These are phyloP conservation scores for Temnothorax nylanderi DNA, from an alignment of 1,140 invertebrate species.

Conservation along the genomic window DNA sequence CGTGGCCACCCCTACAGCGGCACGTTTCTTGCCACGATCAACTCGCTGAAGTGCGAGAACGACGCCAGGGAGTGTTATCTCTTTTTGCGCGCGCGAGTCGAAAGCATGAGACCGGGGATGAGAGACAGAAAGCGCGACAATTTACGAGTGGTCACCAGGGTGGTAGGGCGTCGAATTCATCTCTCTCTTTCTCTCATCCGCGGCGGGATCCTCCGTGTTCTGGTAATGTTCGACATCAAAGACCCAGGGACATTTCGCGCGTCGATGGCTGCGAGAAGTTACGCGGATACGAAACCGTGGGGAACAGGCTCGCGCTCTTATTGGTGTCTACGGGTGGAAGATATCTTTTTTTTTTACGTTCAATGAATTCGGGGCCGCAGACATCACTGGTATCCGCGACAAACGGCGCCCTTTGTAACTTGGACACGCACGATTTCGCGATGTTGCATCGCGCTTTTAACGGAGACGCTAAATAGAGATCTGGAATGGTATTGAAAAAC, in stretches of 20 bases:
- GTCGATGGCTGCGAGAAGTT: slow-evolving; percentile 24
- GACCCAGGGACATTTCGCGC: slow-evolving; percentile 54
- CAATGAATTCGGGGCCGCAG: slow-evolving; percentile 3
- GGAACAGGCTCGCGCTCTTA: slow-evolving; percentile 11
- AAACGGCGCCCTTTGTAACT: slow-evolving; percentile 28
- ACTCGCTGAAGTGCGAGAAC: slow-evolving; percentile 63
- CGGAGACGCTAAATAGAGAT: neutral
- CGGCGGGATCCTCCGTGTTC: slow-evolving; percentile 51
- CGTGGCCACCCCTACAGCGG: neutral
- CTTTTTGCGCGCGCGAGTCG: slow-evolving; percentile 53
- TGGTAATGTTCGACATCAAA: slow-evolving; percentile 67
- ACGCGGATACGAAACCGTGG: slow-evolving; percentile 17
- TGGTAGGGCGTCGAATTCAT: slow-evolving; percentile 67
- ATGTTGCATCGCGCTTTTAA: slow-evolving; percentile 11
- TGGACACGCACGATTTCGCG: slow-evolving; percentile 41
- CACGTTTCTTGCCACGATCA: slow-evolving; percentile 57
- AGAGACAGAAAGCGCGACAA: slow-evolving; percentile 42
- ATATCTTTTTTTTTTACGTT: slow-evolving; percentile 40
- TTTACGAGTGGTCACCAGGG: slow-evolving; percentile 72
- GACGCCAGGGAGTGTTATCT: slow-evolving; percentile 61
- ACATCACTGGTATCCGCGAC: slow-evolving; percentile 21
- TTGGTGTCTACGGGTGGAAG: slow-evolving; percentile 45
- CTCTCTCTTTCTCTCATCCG: slow-evolving; percentile 53
- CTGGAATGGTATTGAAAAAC: neutral
- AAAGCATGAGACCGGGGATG: slow-evolving; percentile 1